phyloP scores from a whole-genome alignment of 2,888 invertebrate genomes.

The Macrostomum cliftonense region DNA sequence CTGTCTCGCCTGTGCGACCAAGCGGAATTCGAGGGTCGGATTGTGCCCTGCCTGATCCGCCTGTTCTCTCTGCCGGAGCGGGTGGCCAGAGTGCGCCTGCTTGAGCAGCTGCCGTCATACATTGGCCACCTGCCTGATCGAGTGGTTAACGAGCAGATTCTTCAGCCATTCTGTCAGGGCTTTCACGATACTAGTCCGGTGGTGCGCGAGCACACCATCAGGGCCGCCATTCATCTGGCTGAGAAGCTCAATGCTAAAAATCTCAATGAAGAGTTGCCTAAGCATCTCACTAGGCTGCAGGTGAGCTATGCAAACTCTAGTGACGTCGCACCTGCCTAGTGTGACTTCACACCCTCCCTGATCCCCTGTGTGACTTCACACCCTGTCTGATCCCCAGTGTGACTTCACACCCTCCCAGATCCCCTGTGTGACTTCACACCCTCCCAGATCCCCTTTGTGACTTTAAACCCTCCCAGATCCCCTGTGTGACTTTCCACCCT shows the following conservation, averaged over 20 bases:
- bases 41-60: conserved; percentile 91
- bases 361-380: too few species aligned
- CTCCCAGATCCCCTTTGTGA: too few species aligned
- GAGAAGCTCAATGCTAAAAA: conserved; percentile 92
- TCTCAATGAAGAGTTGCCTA: conserved; percentile 79
- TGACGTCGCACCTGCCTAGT: too few species aligned
- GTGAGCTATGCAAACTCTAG: background rate
- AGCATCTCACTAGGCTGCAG: conserved; percentile 83
- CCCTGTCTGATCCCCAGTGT: too few species aligned
- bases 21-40: conserved; percentile 76
- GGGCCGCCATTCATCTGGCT: conserved; percentile 79
- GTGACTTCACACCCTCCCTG: too few species aligned
- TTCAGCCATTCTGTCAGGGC: conserved; percentile 55
- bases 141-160: conserved; percentile 62
- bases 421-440: too few species aligned
- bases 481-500: too few species aligned
- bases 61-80: conserved; percentile 84
- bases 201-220: conserved; percentile 82
- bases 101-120: conserved; percentile 81
- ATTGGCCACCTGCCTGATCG: conserved; percentile 44
- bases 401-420: too few species aligned
- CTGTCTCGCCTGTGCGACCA: conserved; percentile 72
- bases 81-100: conserved; percentile 71
- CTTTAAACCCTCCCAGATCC: too few species aligned
- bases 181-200: conserved; percentile 90